phyloP scores from a whole-genome alignment of 2,113 vertebrate genomes.

The Numida meleagris region DNA sequence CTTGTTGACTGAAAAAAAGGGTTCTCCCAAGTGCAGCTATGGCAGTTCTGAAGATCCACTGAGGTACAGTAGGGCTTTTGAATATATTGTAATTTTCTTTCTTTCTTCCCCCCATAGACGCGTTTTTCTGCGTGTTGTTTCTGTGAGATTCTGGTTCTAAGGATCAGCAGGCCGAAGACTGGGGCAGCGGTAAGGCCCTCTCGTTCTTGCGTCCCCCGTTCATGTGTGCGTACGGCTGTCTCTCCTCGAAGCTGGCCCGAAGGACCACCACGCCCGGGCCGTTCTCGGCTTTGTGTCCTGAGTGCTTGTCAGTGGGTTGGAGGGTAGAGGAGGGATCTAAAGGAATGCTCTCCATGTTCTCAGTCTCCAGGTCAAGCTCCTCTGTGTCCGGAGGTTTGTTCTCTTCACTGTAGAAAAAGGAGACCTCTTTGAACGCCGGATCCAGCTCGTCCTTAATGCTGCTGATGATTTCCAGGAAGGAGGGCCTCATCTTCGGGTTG shows the following conservation, averaged over 20 bases:
- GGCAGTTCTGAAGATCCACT: conserved; percentile 85
- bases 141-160: conserved; percentile 8
- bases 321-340: conserved; percentile 90
- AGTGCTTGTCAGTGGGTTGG: conserved; percentile 89
- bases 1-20: conserved; percentile 78
- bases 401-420: conserved; percentile 99
- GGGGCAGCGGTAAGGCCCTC: conserved; percentile 92
- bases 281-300: conserved; percentile 88
- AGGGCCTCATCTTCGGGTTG: conserved; percentile 96
- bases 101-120: conserved; percentile 49
- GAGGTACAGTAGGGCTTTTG: conserved; percentile 88
- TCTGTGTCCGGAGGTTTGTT: conserved; percentile 95
- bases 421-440: conserved; percentile 90
- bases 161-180: conserved; percentile 98
- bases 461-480: conserved; percentile 96
- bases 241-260: conserved; percentile 90
- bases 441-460: conserved; percentile 97
- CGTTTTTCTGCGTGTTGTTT: not conserved
- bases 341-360: conserved; percentile 97
- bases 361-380: conserved; percentile 94
- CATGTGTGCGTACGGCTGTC: conserved; percentile 97
- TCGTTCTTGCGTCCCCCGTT: conserved; percentile 96
- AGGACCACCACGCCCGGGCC: conserved; percentile 88
- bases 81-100: conserved; percentile 68
- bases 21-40: conserved; percentile 81